phyloP scores from a whole-genome alignment of 2,113 vertebrate genomes.

The Trogon surrucura region DNA sequence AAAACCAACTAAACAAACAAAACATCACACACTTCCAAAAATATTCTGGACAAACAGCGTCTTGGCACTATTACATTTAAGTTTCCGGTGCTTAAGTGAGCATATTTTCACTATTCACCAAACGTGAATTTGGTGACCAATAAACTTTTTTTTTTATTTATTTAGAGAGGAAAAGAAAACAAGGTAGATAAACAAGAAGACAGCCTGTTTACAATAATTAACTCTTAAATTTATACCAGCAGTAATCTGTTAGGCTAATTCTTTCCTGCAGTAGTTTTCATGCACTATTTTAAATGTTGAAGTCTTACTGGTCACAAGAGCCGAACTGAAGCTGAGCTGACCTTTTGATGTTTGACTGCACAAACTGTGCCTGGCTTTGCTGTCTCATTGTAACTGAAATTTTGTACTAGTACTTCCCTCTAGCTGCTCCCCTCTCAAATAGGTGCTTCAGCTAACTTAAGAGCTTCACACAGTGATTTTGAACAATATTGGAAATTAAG shows the following conservation, averaged over 20 bases:
- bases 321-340: background rate
- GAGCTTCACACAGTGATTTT: background rate
- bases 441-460: background rate
- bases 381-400: background rate
- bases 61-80: background rate
- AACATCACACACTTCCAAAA: background rate
- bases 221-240: background rate
- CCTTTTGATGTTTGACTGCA: background rate
- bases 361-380: background rate
- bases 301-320: background rate
- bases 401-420: background rate
- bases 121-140: background rate
- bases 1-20: background rate
- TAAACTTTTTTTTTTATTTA: background rate
- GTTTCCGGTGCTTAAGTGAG: background rate
- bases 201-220: background rate
- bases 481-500: background rate
- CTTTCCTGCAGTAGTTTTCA: background rate
- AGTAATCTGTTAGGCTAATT: background rate
- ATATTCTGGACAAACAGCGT: rapidly evolving
- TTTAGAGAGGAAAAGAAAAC: background rate
- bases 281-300: background rate
- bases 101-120: background rate
- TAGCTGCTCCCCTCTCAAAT: background rate
- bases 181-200: background rate